Base-by-base conservation (phyloP, 2,797 vertebrate genomes). In the Botia kubotai region DNA sequence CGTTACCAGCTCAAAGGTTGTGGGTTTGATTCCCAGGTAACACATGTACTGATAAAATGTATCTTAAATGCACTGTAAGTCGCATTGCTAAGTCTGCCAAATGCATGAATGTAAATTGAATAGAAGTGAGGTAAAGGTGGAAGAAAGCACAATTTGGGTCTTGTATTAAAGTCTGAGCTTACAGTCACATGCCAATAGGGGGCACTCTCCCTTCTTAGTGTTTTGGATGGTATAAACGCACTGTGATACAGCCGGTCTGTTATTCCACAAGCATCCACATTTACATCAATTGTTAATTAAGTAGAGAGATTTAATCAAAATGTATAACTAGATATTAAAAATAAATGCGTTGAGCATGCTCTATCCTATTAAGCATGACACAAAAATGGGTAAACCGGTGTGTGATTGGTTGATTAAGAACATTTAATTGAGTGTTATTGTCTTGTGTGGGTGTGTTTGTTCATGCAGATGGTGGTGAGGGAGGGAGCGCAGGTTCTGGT, bases 391-490 rank as follows among this genome's bases (percentile, higher is more conserved):
- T 74, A 29, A 0, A 3, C 17, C 48, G 33, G 6, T 36, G 26
- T 16, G 23, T 33, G 33, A 33, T 33, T 33, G 33, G 33, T 33
- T 33, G 4, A 33, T 33, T 33, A 33, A 33, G 33, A 33, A 3
- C 33, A 33, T 33, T 33, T 33, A 33, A 33, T 33, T 33, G 33
- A 33, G 33, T 33, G 33, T 33, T 33, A 33, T 33, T 33, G 33
- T 43, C 39, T 39, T 23, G 46, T n/a, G 21, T 70, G 70, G 11
- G 14, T 57, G 17, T 16, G 17, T 55, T 6, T 73, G 12, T 75
- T 13, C 82, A 4, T 87, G 62, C 58, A 95, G 94, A 82, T 89
- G 92, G 91, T 94, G 1, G 87, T 92, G 79, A 86, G 67, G 26
- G 88, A 75, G 86, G 92, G 92, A 12, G 82, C 60, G 21, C 80